phyloP scores from a whole-genome alignment of 2,888 invertebrate species.

The Cantharis nigra region DNA sequence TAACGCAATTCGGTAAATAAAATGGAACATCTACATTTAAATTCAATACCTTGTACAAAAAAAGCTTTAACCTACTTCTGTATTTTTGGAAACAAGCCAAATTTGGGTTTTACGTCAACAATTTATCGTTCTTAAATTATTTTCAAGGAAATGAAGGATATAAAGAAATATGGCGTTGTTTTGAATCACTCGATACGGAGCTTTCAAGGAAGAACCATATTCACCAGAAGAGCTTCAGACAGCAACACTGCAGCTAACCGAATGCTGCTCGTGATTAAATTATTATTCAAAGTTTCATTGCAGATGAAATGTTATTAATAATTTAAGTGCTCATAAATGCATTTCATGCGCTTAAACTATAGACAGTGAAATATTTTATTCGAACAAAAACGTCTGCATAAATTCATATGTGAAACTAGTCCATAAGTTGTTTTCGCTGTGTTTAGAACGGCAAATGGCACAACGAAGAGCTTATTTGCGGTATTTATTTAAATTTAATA shows the following conservation, averaged over 20 bases:
- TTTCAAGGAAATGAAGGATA: background rate
- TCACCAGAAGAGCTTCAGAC: background rate
- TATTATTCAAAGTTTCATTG: background rate
- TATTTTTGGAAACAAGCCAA: background rate
- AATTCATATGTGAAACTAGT: background rate
- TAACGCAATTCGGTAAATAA: background rate
- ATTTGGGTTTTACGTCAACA: background rate
- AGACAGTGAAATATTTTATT: background rate
- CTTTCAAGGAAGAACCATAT: background rate
- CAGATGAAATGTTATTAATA: background rate
- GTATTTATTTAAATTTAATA: background rate
- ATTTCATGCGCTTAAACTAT: background rate
- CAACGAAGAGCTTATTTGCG: background rate
- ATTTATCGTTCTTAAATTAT: background rate
- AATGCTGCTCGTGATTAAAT: background rate
- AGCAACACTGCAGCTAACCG: background rate
- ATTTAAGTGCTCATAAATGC: background rate
- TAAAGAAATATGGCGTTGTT: background rate
- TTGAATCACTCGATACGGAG: background rate
- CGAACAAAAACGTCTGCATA: background rate
- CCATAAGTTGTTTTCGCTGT: background rate
- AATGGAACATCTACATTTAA: background rate
- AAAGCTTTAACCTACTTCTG: background rate
- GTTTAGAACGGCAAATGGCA: background rate
- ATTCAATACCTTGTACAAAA: background rate